Base-by-base conservation (phyloP, 2,797 vertebrate species). In the Protonibea diacanthus region DNA sequence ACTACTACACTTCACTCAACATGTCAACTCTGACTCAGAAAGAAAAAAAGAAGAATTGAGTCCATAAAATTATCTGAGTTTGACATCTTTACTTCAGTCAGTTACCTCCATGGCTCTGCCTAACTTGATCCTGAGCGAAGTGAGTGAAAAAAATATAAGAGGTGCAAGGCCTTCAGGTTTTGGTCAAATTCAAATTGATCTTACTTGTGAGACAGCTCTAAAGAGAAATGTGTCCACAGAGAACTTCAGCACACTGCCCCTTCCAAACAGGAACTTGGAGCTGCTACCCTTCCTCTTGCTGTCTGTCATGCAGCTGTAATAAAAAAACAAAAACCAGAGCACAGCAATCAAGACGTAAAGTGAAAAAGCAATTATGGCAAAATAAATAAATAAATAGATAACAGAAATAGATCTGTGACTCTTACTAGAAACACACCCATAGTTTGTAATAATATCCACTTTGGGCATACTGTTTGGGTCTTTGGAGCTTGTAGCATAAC, bases 241-340 rank as follows among this genome's bases (percentile, higher is more conserved):
- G 76, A 95, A 95, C 55, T 68, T 89, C 1, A 95, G 20, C 70
- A 81, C 59, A 44, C 76, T 78, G 3, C 27, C 53, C 7, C 44
- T 73, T 68, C 86, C 66, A 9, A 47, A 64, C 62, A 86, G 25
- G 57, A 93, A 94, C 13, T 7, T 45, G 3, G 94, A 93, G 27
- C 25, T 73, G 85, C 94, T 95, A 59, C 83, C 88, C 3, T 77
- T 55, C 69, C 90, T 89, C 62, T 44, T 78, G 82, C 94, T 93
- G 85, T 95, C 94, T 9, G 55, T 78, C 91, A 95, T 91, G 71
- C 95, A 95, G 58, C 94, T 95, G 52, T 13, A 87, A 78, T 27
- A 38, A 38, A 33, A 33, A 33, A 33, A 33, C 2, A 69, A 64
- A 61, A 15, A 21, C 55, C 10, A 70, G 6, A 40, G 6, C 17